These are phyloP conservation scores for Trichomycterus rosablanca DNA, from an alignment of 2,113 vertebrate species.

Conservation along the genomic window DNA sequence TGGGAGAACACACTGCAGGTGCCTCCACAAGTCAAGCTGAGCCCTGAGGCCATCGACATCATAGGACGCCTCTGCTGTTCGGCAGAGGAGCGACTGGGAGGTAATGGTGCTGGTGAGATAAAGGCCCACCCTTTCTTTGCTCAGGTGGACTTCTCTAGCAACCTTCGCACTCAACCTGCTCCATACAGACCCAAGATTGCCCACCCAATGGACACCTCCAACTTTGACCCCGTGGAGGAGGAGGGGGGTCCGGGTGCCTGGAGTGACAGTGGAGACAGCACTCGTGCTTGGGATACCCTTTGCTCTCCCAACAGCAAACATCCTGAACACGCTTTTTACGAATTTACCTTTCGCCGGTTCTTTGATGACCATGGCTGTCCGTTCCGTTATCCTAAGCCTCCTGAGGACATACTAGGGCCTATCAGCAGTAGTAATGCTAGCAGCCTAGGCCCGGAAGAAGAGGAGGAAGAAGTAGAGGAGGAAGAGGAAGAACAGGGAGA, in stretches of 20 bases:
- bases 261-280: constrained; percentile 82
- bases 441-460: constrained; percentile 40
- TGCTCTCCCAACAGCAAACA: constrained; percentile 80
- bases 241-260: constrained; percentile 80
- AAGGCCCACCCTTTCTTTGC: constrained; percentile 90
- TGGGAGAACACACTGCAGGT: constrained; percentile 97
- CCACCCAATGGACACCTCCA: constrained; percentile 98
- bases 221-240: constrained; percentile 96
- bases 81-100: constrained; percentile 84
- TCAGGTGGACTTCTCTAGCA: constrained; percentile 85
- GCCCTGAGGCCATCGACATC: constrained; percentile 86
- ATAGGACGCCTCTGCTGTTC: constrained; percentile 90
- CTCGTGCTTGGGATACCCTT: constrained; percentile 80
- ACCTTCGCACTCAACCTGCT: constrained; percentile 88
- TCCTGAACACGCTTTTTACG: constrained; percentile 94
- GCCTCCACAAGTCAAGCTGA: constrained; percentile 87
- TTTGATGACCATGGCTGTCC: constrained; percentile 96
- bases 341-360: constrained; percentile 97
- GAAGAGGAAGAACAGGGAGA: constrained; percentile 68
- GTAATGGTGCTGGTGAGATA: constrained; percentile 87
- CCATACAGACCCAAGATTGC: constrained; percentile 92
- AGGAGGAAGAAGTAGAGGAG: constrained; percentile 48
- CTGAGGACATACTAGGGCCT: constrained; percentile 52
- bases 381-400: constrained; percentile 91
- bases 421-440: constrained; percentile 25